phyloP scores from a whole-genome alignment of 2,888 invertebrate genomes.

The Lepidochrysops patricia region DNA sequence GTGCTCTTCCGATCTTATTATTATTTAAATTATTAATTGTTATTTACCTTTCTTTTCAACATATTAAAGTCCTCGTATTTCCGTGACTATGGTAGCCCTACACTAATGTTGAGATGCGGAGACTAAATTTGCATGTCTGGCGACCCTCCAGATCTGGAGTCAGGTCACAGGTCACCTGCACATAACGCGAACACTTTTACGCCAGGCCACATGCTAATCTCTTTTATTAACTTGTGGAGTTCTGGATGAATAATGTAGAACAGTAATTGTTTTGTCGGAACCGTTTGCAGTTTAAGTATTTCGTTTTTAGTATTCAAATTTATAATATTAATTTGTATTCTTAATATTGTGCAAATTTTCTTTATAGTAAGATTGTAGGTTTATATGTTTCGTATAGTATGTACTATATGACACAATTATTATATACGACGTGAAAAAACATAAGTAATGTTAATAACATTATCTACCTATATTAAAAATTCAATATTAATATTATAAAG shows the following conservation, averaged over 20 bases:
- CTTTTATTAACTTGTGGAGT: constrained; percentile 16
- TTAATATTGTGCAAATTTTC: too few relatives aligned
- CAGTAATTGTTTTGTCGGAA: constrained; percentile 1
- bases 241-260: constrained; percentile 13
- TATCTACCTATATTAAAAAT: too few relatives aligned
- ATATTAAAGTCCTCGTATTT: background rate
- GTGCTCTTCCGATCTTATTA: too few relatives aligned
- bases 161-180: constrained; percentile 57
- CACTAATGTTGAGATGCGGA: constrained; percentile 41
- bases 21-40: too few relatives aligned
- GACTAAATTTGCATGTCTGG: constrained; percentile 55
- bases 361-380: too few relatives aligned
- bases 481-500: too few relatives aligned
- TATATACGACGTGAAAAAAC: too few relatives aligned
- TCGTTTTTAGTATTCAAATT: background rate
- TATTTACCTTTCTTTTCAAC: too few relatives aligned
- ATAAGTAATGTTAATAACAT: too few relatives aligned
- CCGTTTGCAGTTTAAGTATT: background rate
- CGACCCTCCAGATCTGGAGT: constrained; percentile 50
- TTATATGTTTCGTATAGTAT: too few relatives aligned
- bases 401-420: too few relatives aligned
- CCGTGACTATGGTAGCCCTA: background rate
- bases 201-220: constrained; percentile 16
- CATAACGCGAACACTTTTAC: constrained; percentile 48
- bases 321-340: background rate